A percentile compares a stretch with the other conserved stretches of the same genome.
phyloP scores from a whole-genome alignment of 2,113 vertebrate species.

The Vulpes vulpes region DNA sequence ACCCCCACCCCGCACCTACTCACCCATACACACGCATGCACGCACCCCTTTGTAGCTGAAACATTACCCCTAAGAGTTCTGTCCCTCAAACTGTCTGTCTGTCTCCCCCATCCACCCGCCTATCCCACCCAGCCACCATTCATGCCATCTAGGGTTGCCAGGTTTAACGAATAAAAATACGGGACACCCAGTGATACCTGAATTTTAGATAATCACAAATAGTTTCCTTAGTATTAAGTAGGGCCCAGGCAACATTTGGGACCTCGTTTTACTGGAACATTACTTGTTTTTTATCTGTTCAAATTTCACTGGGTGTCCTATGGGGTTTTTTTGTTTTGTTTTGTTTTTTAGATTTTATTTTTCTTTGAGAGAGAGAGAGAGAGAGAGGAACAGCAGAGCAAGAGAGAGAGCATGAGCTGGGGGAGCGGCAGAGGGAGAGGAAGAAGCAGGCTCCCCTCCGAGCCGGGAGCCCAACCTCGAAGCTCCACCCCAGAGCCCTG shows the following conservation, averaged over 20 bases:
- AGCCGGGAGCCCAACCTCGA: no score
- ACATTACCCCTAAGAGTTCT: neutral
- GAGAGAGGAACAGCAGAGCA: no score
- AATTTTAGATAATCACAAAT: slow-evolving; percentile 3
- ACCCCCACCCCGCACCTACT: neutral
- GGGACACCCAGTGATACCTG: neutral
- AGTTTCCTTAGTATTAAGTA: neutral
- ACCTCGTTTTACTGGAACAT: neutral
- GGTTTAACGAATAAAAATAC: neutral
- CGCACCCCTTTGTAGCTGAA: neutral
- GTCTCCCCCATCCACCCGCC: neutral
- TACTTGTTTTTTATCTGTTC: neutral
- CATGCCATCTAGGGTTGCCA: neutral
- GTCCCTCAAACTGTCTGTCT: neutral
- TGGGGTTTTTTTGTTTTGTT: no score
- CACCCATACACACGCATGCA: neutral
- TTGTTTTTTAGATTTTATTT: no score
- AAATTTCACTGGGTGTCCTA: neutral
- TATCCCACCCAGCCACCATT: neutral
- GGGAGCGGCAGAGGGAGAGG: no score
- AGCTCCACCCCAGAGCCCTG: no score
- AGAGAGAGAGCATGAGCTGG: no score
- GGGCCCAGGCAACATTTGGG: neutral
- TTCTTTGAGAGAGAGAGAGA: no score
- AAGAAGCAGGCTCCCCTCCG: no score